phyloP scores from a whole-genome alignment of 2,888 invertebrate genomes.

The Drosophila kanekoi region DNA sequence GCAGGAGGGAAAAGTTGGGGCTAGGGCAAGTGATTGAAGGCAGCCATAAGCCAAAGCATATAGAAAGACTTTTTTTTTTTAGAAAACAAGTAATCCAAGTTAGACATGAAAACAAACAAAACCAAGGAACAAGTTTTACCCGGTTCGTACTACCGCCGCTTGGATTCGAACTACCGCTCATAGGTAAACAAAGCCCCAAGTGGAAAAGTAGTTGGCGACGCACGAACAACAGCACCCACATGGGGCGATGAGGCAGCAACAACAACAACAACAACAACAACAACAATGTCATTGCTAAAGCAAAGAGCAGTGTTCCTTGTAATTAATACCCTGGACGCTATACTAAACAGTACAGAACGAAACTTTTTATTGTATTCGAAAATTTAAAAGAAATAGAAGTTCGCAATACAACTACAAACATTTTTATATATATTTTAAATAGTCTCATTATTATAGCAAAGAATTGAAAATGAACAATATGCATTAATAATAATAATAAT shows the following conservation, averaged over 20 bases:
- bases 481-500: too few species aligned
- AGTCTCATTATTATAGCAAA: too few species aligned
- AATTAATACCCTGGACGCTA: too few species aligned
- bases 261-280: neutral
- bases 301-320: too few species aligned
- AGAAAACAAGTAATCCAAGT: slow-evolving; percentile 65
- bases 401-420: too few species aligned
- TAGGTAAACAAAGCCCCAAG: slow-evolving; percentile 64
- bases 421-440: too few species aligned
- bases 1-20: neutral
- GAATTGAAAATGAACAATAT: too few species aligned
- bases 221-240: slow-evolving; percentile 36
- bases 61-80: slow-evolving; percentile 18
- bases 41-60: slow-evolving; percentile 50
- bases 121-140: slow-evolving; percentile 59
- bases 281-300: too few species aligned
- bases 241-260: slow-evolving; percentile 12
- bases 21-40: slow-evolving; percentile 48
- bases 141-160: slow-evolving; percentile 31
- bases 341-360: too few species aligned
- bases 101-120: slow-evolving; percentile 59
- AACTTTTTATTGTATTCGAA: too few species aligned
- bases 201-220: slow-evolving; percentile 60
- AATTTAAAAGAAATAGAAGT: too few species aligned
- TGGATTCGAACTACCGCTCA: slow-evolving; percentile 17